phyloP scores from a whole-genome alignment of 2,888 invertebrate genomes.

The Ischnura elegans region DNA sequence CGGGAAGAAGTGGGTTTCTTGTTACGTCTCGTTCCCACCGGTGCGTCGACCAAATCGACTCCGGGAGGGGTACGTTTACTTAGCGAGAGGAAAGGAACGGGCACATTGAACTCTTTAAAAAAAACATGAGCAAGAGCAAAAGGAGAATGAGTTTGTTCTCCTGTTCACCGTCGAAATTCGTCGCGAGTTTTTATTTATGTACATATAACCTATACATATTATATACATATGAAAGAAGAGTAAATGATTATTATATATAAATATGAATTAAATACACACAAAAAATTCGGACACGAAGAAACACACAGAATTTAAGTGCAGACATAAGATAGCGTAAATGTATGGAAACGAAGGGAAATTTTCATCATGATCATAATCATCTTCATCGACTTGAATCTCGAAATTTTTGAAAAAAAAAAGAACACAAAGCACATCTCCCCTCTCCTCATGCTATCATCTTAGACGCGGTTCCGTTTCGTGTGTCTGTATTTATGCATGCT shows the following conservation, averaged over 20 bases:
- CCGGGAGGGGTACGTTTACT: neutral
- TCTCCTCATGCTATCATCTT: neutral
- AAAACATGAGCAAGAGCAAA: neutral
- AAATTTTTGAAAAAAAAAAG: neutral
- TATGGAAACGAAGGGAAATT: neutral
- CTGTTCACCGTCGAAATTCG: neutral
- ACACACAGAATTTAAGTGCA: neutral
- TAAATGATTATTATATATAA: slow-evolving; percentile 38
- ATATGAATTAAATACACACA: slow-evolving; percentile 48
- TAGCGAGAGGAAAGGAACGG: neutral
- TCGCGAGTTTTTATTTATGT: slow-evolving; percentile 59
- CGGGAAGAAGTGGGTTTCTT: neutral
- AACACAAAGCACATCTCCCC: neutral
- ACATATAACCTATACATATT: slow-evolving; percentile 63
- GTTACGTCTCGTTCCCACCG: neutral
- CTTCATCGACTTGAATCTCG: neutral
- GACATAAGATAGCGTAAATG: neutral
- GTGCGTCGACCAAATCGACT: neutral
- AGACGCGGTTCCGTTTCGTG: slow-evolving; percentile 10
- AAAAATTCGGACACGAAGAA: neutral
- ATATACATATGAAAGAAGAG: slow-evolving; percentile 5
- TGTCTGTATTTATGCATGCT: slow-evolving; percentile 9
- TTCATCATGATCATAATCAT: neutral
- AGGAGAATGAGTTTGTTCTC: neutral
- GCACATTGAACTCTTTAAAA: neutral